A percentile compares a stretch with the other conserved stretches of the same genome.
Evolutionary conservation across 2,113 vertebrate species (phyloP).

Genomic region (Platichthys stellatus): DNA sequence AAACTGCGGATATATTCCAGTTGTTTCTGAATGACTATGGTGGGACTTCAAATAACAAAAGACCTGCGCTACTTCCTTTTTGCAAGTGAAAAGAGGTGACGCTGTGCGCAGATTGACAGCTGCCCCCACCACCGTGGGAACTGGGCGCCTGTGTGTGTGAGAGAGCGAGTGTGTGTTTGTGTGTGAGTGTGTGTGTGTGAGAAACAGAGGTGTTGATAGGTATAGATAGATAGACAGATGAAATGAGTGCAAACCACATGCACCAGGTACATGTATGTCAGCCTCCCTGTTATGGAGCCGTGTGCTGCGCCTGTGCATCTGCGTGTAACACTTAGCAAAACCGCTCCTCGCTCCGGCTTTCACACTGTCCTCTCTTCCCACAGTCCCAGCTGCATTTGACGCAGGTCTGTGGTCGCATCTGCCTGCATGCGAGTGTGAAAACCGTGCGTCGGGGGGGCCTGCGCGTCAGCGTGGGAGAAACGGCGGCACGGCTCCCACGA

Average conservation of each 20-base stretch:
- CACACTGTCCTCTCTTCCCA: constrained; percentile 67
- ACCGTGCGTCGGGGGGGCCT: neutral
- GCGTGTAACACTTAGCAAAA: constrained; percentile 52
- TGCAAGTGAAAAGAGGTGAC: constrained; percentile 79
- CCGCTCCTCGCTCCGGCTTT: constrained; percentile 42
- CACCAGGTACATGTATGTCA: constrained; percentile 36
- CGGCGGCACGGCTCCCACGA: neutral
- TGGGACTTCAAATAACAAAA: constrained; percentile 80
- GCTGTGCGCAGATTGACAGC: constrained; percentile 76
- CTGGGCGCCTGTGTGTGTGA: constrained; percentile 65
- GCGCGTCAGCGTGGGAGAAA: constrained; percentile 23
- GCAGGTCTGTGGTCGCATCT: constrained; percentile 49
- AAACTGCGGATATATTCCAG: constrained; percentile 78
- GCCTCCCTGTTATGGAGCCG: constrained; percentile 24
- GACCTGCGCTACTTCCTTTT: constrained; percentile 79
- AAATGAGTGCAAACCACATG: constrained; percentile 63
- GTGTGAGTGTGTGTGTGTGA: constrained; percentile 30
- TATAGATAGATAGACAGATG: constrained; percentile 26
- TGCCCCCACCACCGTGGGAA: constrained; percentile 82
- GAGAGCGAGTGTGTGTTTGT: constrained; percentile 33
- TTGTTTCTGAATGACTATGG: constrained; percentile 75
- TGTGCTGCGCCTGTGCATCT: constrained; percentile 69
- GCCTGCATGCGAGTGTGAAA: constrained; percentile 6
- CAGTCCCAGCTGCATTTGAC: constrained; percentile 68
- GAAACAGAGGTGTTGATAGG: constrained; percentile 31